Evolutionary conservation across 2,113 vertebrate genomes (phyloP).

Genomic region (Ageneiosus marmoratus): DNA sequence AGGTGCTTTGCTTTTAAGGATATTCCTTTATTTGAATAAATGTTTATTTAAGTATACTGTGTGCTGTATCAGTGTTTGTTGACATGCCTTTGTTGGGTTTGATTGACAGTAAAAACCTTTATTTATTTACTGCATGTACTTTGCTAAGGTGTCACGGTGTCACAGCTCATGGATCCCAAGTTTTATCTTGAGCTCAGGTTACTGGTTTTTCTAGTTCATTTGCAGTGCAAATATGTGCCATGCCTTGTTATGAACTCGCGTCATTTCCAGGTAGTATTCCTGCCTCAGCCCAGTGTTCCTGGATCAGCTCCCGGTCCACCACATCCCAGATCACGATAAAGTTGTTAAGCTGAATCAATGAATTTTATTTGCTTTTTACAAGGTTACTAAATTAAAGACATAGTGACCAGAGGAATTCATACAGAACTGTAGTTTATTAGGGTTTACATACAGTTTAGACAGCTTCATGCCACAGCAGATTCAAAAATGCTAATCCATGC

Average conservation of each 20-base stretch:
- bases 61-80: not conserved
- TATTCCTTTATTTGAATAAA: slow-evolving; percentile 27
- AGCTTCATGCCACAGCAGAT: slow-evolving; percentile 58
- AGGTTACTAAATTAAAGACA: not conserved
- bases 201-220: not conserved
- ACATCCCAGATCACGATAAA: not conserved
- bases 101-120: not conserved
- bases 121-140: not conserved
- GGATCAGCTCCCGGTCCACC: not conserved
- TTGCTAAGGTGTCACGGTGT: not conserved
- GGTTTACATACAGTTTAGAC: slow-evolving; percentile 55
- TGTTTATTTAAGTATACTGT: not conserved
- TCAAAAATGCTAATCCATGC: slow-evolving; percentile 58
- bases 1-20: slow-evolving; percentile 1
- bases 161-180: not conserved
- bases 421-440: slow-evolving; percentile 61
- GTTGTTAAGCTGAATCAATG: not conserved
- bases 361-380: not conserved
- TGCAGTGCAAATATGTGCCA: not conserved
- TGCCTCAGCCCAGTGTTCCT: not conserved
- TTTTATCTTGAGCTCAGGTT: not conserved
- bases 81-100: not conserved
- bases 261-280: not conserved
- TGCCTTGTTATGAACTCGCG: not conserved
- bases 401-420: slow-evolving; percentile 1